Evolutionary conservation across 2,113 vertebrate genomes (phyloP).

Genomic region (Apteryx owenii): DNA sequence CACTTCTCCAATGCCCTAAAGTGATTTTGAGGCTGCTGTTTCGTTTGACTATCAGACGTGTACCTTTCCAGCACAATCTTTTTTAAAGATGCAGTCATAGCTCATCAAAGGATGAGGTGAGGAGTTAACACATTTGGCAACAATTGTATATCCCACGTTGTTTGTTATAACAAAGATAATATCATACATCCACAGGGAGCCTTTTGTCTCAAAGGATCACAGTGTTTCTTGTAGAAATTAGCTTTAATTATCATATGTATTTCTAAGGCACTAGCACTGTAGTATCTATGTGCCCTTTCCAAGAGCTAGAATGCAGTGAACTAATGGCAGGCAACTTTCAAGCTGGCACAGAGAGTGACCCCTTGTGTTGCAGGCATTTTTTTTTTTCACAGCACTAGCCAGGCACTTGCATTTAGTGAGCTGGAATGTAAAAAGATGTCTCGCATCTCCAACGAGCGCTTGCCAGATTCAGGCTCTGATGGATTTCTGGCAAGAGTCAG

Average conservation of each 20-base stretch:
- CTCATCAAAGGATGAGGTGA: slow-evolving; percentile 1
- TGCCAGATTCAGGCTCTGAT: slow-evolving; percentile 68
- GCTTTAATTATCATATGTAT: not conserved
- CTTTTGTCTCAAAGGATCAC: not conserved
- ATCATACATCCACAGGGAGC: not conserved
- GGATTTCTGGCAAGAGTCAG: slow-evolving; percentile 71
- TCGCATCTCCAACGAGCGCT: slow-evolving; percentile 38
- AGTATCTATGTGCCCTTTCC: not conserved
- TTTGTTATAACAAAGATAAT: not conserved
- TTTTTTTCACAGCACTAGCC: not conserved
- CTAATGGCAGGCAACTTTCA: not conserved
- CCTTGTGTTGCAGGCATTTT: not conserved
- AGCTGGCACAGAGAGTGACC: slow-evolving; percentile 28
- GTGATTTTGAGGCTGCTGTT: slow-evolving; percentile 35
- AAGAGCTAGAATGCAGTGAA: not conserved
- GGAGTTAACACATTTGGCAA: not conserved
- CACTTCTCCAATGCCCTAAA: slow-evolving; percentile 33
- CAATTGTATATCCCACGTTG: not conserved
- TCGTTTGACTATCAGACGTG: slow-evolving; percentile 22
- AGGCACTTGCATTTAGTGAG: slow-evolving; percentile 41
- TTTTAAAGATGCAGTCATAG: not conserved
- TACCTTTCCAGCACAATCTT: slow-evolving; percentile 28
- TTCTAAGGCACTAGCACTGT: not conserved
- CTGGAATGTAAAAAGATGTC: slow-evolving; percentile 63
- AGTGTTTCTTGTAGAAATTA: not conserved